Evolutionary conservation across 2,888 invertebrate genomes (phyloP).

Genomic region (Tinea pellionella): DNA sequence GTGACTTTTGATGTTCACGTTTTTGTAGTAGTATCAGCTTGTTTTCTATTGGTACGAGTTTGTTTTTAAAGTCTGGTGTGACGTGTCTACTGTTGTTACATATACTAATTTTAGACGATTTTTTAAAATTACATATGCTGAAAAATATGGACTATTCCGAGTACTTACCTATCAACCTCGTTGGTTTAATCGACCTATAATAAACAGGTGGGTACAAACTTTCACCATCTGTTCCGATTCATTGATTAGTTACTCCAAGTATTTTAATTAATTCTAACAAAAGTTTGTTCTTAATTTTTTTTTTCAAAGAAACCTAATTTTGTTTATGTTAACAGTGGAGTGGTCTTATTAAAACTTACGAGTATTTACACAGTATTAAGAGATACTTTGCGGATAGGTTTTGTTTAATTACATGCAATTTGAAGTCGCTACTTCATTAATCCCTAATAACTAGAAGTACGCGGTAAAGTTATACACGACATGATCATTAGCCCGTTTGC

Average conservation of each 20-base stretch:
- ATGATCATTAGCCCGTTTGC: neutral
- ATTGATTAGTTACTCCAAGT: conserved; percentile 2
- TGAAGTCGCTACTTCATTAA: neutral
- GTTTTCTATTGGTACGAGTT: no score
- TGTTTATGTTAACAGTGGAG: no score
- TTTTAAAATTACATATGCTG: neutral
- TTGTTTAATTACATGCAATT: neutral
- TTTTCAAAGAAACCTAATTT: no score
- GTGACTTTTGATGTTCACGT: neutral
- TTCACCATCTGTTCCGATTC: neutral
- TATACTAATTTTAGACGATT: no score
- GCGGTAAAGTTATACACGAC: neutral
- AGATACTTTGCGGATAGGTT: neutral
- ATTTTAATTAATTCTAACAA: conserved; percentile 4
- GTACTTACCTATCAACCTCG: no score
- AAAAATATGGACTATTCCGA: neutral
- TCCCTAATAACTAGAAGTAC: neutral
- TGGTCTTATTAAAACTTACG: no score
- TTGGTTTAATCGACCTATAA: neutral
- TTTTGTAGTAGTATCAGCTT: neutral
- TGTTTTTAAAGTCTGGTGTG: no score
- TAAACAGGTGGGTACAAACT: neutral
- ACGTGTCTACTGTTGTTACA: no score
- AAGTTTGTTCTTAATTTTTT: neutral
- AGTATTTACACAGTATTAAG: no score